Evolutionary conservation across 1,140 invertebrate genomes (phyloP).

Genomic region (Zaprionus vittiger): DNA sequence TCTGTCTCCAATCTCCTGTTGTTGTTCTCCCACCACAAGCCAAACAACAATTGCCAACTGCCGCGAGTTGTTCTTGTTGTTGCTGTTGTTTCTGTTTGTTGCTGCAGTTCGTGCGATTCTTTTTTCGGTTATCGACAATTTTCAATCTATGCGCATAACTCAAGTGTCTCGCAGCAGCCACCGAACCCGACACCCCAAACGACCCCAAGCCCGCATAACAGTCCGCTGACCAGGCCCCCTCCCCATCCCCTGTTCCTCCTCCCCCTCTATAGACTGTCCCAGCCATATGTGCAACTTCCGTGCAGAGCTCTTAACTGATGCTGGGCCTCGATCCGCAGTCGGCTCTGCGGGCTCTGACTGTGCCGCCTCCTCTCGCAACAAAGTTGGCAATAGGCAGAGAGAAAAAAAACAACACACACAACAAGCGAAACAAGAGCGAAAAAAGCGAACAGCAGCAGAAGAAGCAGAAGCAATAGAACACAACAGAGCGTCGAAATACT

Average conservation of each 20-base stretch:
- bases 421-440: slow-evolving; percentile 6
- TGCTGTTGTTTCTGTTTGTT: slow-evolving; percentile 40
- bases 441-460: slow-evolving; percentile 11
- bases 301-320: slow-evolving; percentile 74
- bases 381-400: slow-evolving; percentile 75
- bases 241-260: background rate
- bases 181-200: slow-evolving; percentile 55
- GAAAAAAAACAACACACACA: slow-evolving; percentile 9
- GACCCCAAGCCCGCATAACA: slow-evolving; percentile 66
- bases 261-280: background rate
- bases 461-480: slow-evolving; percentile 63
- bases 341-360: slow-evolving; percentile 35
- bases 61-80: slow-evolving; percentile 34
- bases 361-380: slow-evolving; percentile 48
- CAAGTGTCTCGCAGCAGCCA: slow-evolving; percentile 67
- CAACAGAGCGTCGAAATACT: slow-evolving; percentile 69
- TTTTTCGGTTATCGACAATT: slow-evolving; percentile 80
- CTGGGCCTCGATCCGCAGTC: slow-evolving; percentile 38
- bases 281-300: slow-evolving; percentile 79
- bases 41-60: slow-evolving; percentile 61
- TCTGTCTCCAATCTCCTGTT: background rate
- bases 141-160: slow-evolving; percentile 83
- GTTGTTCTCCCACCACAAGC: slow-evolving; percentile 20
- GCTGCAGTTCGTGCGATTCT: slow-evolving; percentile 73
- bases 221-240: background rate